Percentiles rank a stretch among this genome's conserved stretches.
These are phyloP conservation scores for Cranoglanis bouderius DNA, from an alignment of 2,113 vertebrate species.

Conservation along the genomic window DNA sequence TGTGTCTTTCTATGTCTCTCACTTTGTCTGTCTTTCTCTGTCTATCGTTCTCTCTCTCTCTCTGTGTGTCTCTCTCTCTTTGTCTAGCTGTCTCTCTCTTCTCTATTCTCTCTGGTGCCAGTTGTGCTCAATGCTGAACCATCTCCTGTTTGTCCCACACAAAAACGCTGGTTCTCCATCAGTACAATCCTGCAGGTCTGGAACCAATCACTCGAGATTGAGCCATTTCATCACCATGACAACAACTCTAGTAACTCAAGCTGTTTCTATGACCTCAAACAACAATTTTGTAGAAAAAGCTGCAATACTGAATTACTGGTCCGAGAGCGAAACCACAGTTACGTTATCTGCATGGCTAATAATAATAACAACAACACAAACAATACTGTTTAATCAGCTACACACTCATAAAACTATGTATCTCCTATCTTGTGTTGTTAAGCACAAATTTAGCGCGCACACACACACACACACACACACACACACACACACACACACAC, in stretches of 20 bases:
- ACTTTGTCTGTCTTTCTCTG: background rate
- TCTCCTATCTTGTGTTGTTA: background rate
- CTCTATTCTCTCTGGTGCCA: background rate
- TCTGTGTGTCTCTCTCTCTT: background rate
- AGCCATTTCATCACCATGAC: background rate
- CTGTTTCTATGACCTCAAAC: background rate
- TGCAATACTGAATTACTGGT: background rate
- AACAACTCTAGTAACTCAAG: background rate
- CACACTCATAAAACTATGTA: background rate
- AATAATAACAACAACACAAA: background rate
- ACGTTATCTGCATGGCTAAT: background rate
- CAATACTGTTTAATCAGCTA: background rate
- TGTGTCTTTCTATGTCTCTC: background rate
- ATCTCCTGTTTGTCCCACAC: background rate
- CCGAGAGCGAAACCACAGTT: background rate
- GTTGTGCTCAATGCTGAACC: background rate
- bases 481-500: slow-evolving; percentile 7
- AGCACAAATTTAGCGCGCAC: background rate
- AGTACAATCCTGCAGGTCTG: background rate
- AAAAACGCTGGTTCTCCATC: background rate
- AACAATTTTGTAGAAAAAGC: background rate
- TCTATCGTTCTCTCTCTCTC: background rate
- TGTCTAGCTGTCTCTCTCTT: background rate
- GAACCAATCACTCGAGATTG: background rate
- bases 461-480: slow-evolving; percentile 5